Percentiles rank a stretch among this genome's conserved stretches.
Evolutionary conservation across 2,888 invertebrate species (phyloP).

Genomic region (Cryptops parisi): DNA sequence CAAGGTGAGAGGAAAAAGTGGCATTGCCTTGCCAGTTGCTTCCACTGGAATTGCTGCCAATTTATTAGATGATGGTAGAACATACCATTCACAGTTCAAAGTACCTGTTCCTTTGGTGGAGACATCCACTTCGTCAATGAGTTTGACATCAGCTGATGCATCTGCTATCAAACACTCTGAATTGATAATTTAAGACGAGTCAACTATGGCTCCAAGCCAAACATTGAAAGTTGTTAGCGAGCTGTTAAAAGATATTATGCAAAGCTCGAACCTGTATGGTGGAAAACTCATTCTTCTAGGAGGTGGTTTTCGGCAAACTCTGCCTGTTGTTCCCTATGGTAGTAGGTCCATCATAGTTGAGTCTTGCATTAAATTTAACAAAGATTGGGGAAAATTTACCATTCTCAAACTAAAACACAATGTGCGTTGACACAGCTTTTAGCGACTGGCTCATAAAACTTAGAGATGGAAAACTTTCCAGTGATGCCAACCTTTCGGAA

Average conservation of each 20-base stretch:
- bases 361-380: conserved; percentile 10
- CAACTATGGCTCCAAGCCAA: conserved; percentile 30
- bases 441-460: conserved; percentile 2
- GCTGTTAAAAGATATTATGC: conserved; percentile 12
- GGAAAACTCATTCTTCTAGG: conserved; percentile 17
- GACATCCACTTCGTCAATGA: neutral
- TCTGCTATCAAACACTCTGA: conserved; percentile 24
- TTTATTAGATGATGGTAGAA: conserved; percentile 30
- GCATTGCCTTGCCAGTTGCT: conserved; percentile 30
- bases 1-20: conserved; percentile 24
- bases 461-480: conserved; percentile 1
- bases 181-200: conserved; percentile 33
- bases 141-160: conserved; percentile 15
- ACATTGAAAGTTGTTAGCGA: conserved; percentile 8
- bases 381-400: conserved; percentile 9
- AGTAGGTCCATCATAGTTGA: conserved; percentile 2
- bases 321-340: conserved; percentile 14
- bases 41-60: conserved; percentile 28
- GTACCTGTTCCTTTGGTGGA: conserved; percentile 17
- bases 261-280: conserved; percentile 15
- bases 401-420: conserved; percentile 7
- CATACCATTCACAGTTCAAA: conserved; percentile 31
- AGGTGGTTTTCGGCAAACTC: conserved; percentile 17
- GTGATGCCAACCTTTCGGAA: neutral
- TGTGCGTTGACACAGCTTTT: neutral